Evolutionary conservation across 2,888 invertebrate genomes (phyloP), one percentile per base, ranked within the genome.

Genomic region (Brachyptera risi): DNA sequence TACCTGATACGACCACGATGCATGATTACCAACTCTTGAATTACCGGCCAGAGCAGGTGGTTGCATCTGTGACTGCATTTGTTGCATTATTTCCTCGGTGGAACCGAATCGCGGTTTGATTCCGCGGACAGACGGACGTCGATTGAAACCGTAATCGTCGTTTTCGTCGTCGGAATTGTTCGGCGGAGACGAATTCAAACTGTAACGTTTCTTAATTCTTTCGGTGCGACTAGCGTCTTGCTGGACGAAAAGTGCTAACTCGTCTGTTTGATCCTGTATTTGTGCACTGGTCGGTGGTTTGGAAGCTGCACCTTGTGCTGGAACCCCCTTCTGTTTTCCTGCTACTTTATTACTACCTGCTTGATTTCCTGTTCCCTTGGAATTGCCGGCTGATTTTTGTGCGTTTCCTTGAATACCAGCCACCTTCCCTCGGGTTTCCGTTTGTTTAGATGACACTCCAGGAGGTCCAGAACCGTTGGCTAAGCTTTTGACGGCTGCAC

Each of bases 61-160:
- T 17, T 69, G 74, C 49, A 84, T 75, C 68, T 90, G 87, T 60
- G 84, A 84, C 71, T 90, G 88, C 79, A 91, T 86, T 72, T 91
- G 91, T 68, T 90, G 86, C 0, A 92, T 77, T 40, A 92, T 88
- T 69, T 90, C 90, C 65, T 86, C 88, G 3, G 85, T 86, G 0
- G 90, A 87, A 11, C 88, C 89, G 65, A 91, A 86, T 66, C 90
- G 84, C n/a, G 92, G 88, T 71, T 92, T 92, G 65, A 94, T 92
- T 0, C 93, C 92, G 1, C 92, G 83, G 1, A 94, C 93, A 1
- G 91, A 90, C 0, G 93, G 93, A n/a, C 93, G 80, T 37, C 90
- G 83, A 70, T 91, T 90, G 73, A 94, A 93, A 0, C 93, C 93
- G 69, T 93, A 92, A 71, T 93, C 92, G 68, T 92, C 92, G 68